Conservation (phyloP, 2,888 invertebrate species). For the Noctua janthe region DNA sequence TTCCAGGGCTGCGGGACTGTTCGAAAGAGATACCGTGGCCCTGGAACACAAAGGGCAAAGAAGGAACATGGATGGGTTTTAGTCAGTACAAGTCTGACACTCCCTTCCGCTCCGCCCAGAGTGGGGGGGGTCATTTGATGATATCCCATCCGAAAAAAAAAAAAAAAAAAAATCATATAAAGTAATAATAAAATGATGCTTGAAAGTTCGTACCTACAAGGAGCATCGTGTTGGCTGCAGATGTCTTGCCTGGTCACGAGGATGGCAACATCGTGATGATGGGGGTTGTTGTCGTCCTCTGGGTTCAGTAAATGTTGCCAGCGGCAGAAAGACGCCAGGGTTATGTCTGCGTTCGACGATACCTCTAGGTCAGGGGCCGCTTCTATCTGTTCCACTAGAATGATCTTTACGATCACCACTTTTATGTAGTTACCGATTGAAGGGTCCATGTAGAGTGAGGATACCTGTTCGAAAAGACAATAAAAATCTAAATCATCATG, state of each 20-base stretch:
- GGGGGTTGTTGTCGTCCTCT: slow-evolving; percentile 94
- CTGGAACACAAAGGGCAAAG: no score
- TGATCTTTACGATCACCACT: slow-evolving; percentile 96
- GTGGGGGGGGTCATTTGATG: no score
- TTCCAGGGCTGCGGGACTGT: no score
- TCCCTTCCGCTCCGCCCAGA: no score
- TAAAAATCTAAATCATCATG: background rate
- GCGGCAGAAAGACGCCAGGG: slow-evolving; percentile 95
- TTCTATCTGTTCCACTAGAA: slow-evolving; percentile 93
- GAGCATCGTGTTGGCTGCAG: slow-evolving; percentile 91
- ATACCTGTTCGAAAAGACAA: slow-evolving; percentile 86
- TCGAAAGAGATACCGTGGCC: no score
- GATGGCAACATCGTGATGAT: slow-evolving; percentile 97
- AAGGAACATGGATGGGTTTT: no score
- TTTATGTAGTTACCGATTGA: slow-evolving; percentile 97
- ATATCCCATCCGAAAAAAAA: no score
- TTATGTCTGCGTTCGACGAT: slow-evolving; percentile 95
- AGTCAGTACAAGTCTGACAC: no score
- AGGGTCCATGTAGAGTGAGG: slow-evolving; percentile 95
- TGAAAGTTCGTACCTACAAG: slow-evolving; percentile 87
- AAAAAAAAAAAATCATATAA: background rate
- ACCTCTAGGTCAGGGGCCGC: slow-evolving; percentile 92
- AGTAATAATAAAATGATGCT: slow-evolving; percentile 31
- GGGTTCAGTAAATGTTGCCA: slow-evolving; percentile 95
- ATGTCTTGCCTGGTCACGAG: slow-evolving; percentile 95